Conservation (phyloP, 2,888 invertebrate species). For the Molorchus minor region DNA sequence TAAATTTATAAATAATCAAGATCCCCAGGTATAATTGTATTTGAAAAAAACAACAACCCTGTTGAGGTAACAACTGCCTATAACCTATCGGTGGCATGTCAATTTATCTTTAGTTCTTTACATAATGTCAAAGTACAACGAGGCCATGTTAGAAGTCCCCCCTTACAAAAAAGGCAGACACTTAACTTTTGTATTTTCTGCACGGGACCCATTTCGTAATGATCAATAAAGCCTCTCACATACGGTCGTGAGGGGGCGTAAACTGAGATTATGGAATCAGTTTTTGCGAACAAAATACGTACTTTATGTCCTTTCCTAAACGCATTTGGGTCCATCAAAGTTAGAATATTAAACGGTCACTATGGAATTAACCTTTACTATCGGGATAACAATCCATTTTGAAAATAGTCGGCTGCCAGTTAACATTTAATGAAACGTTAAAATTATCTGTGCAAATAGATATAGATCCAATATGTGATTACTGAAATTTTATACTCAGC, state of each 20-base stretch:
- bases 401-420: too few relatives aligned
- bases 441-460: too few relatives aligned
- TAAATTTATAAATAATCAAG: too few relatives aligned
- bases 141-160: slow-evolving; percentile 5
- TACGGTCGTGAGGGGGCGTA: slow-evolving; percentile 4
- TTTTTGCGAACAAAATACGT: slow-evolving; percentile 10
- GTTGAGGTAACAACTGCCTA: too few relatives aligned
- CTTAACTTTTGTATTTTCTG: slow-evolving; percentile 10
- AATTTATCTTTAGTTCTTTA: slow-evolving; percentile 3
- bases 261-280: slow-evolving; percentile 16
- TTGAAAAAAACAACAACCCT: too few relatives aligned
- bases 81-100: too few relatives aligned
- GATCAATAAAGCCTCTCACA: slow-evolving; percentile 15
- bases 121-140: too few relatives aligned
- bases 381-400: too few relatives aligned
- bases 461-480: too few relatives aligned
- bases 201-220: slow-evolving; percentile 8
- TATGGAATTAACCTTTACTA: slow-evolving; percentile 13
- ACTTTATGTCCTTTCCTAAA: slow-evolving; percentile 6
- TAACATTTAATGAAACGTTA: too few relatives aligned
- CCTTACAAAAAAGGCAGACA: slow-evolving; percentile 7
- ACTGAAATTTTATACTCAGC: too few relatives aligned
- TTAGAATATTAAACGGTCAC: neutral
- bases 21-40: too few relatives aligned
- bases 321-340: neutral